Percentiles rank a stretch among this genome's conserved stretches.
Conservation (phyloP, 2,888 invertebrate species). For the Epicampocera succincta region DNA sequence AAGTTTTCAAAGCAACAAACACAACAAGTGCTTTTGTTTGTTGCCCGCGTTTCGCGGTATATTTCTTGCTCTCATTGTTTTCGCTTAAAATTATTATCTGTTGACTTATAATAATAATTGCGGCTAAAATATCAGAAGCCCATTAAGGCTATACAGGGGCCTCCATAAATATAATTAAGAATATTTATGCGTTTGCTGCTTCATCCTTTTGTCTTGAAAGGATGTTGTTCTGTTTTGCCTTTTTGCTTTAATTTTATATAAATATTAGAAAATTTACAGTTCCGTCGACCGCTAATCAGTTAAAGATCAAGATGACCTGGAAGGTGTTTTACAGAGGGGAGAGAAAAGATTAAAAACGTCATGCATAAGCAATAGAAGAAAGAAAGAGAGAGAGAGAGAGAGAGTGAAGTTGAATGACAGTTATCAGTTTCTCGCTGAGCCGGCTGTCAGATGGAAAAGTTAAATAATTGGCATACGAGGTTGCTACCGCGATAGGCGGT, state of each 20-base stretch:
- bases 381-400: too few relatives aligned
- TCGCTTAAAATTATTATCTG: constrained; percentile 26
- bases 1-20: constrained; percentile 30
- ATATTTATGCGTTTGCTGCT: constrained; percentile 28
- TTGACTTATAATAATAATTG: constrained; percentile 34
- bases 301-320: background rate
- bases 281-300: background rate
- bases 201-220: constrained; percentile 12
- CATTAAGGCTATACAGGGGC: background rate
- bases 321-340: too few relatives aligned
- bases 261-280: constrained; percentile 1
- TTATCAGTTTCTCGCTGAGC: too few relatives aligned
- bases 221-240: background rate
- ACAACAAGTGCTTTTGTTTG: constrained; percentile 30
- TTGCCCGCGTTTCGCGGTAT: background rate
- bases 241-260: background rate
- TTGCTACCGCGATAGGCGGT: too few relatives aligned
- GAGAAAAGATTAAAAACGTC: too few relatives aligned
- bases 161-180: constrained; percentile 31
- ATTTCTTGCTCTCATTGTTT: background rate
- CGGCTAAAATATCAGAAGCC: background rate
- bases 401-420: too few relatives aligned
- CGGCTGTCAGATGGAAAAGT: too few relatives aligned
- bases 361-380: too few relatives aligned
- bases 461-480: too few relatives aligned